Evolutionary conservation across 2,113 vertebrate species (phyloP).

Genomic region (Cranoglanis bouderius): DNA sequence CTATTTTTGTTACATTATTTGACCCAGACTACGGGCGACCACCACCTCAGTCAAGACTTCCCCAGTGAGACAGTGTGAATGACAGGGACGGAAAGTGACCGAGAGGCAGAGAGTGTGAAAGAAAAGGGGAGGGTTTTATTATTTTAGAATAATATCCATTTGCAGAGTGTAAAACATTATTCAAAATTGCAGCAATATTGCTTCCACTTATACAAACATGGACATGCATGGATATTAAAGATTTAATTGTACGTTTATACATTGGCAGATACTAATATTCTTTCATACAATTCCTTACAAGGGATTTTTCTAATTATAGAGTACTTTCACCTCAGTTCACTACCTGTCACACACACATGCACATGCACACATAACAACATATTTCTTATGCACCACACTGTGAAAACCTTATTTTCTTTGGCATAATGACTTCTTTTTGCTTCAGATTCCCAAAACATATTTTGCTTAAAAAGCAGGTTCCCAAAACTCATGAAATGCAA

Average conservation of each 20-base stretch:
- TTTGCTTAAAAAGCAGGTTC: slow-evolving; percentile 13
- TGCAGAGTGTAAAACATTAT: too few relatives aligned
- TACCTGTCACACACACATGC: not conserved
- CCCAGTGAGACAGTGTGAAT: not conserved
- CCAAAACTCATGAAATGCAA: slow-evolving; percentile 9
- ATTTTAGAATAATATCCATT: not conserved
- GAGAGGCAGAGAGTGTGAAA: not conserved
- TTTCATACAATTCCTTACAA: not conserved
- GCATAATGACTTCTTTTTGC: not conserved
- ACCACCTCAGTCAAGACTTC: not conserved
- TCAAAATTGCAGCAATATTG: slow-evolving; percentile 2
- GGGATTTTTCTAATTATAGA: not conserved
- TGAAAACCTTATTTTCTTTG: not conserved
- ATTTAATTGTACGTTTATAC: not conserved
- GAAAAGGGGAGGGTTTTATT: not conserved
- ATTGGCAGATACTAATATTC: not conserved
- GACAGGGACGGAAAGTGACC: slow-evolving; percentile 26
- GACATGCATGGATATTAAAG: not conserved
- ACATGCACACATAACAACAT: not conserved
- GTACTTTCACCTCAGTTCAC: not conserved
- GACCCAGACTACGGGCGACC: not conserved
- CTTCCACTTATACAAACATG: not conserved
- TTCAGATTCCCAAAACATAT: not conserved
- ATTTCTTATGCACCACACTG: not conserved
- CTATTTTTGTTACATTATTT: not conserved